These are phyloP conservation scores for Conomelus anceps DNA, from an alignment of 2,888 invertebrate genomes.

Conservation along the genomic window DNA sequence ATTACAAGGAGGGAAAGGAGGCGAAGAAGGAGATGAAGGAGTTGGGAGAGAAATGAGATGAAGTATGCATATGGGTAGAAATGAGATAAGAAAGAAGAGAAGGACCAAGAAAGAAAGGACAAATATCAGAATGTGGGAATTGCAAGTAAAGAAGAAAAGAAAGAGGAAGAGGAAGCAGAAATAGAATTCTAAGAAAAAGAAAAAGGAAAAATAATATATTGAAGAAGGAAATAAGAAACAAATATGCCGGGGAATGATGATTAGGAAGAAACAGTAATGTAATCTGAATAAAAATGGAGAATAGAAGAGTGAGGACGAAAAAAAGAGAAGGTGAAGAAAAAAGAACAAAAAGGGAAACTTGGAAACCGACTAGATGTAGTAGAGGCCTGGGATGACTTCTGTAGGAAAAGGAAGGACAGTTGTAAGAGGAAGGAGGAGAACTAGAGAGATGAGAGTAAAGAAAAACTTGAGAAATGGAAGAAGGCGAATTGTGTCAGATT, in stretches of 20 bases:
- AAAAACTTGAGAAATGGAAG: no score
- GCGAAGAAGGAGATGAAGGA: no score
- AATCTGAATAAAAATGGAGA: not conserved
- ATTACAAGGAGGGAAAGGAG: not conserved
- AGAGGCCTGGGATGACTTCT: no score
- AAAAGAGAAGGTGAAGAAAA: not conserved
- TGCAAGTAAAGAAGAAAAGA: not conserved
- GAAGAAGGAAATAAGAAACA: not conserved
- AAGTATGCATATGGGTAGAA: not conserved
- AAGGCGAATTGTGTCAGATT: no score
- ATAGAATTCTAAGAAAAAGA: not conserved
- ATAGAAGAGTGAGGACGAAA: not conserved
- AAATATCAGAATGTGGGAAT: not conserved
- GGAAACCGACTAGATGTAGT: no score
- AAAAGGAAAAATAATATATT: not conserved
- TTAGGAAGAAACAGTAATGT: not conserved
- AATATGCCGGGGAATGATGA: not conserved
- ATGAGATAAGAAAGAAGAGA: not conserved
- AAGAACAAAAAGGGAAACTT: not conserved
- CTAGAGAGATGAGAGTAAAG: no score
- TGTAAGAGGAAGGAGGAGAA: no score
- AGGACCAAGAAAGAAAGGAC: not conserved
- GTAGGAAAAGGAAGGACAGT: no score
- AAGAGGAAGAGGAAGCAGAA: not conserved
- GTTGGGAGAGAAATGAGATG: no score